Base-by-base conservation (phyloP, 2,888 invertebrate genomes). In the Vesta saturnalis region DNA sequence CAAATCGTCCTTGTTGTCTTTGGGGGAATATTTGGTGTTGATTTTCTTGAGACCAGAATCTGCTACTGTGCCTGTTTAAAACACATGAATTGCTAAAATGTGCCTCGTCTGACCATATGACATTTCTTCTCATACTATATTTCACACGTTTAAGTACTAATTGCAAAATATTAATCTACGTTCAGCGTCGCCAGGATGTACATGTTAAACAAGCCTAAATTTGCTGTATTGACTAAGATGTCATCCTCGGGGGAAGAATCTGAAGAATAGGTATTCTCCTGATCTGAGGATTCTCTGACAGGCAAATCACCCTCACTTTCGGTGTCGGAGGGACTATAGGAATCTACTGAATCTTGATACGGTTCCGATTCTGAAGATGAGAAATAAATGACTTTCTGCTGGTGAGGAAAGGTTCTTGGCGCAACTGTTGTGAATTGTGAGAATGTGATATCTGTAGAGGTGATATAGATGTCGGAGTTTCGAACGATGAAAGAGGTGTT, bases 381-480 rank as follows among this genome's bases (percentile, higher is more conserved):
- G 14, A n/a, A 46, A 46, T 46, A 30, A 4, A 30, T 10, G n/a
- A 3, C 46, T 46, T 46, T 46, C 46, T 5, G 46, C 14, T 46
- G 46, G 46, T 46, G 46, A 10, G n/a, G 14, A 46, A n/a, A 46
- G 14, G 14, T 46, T 12, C 46, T 46, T 46, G 46, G 6, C 14
- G 46, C 6, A 5, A n/a, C 46, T 46, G 6, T 46, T n/a, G n/a
- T n/a, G n/a, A n/a, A n/a, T n/a, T n/a, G n/a, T n/a, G n/a, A n/a
- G n/a, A n/a, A n/a, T n/a, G 46, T 46, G 14, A 46, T 46, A 46
- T 46, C 22, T 18, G 16, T 22, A 18, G 55, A 54, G 55, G 18
- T 54, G 55, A 54, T 21, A 54, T 16, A 54, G 19, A 18, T 54
- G 22, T 54, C 55, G 10, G 10, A 22, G 19, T 54, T n/a, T 54